A percentile compares a stretch with the other conserved stretches of the same genome.
Evolutionary conservation across 2,797 vertebrate genomes (phyloP).

Genomic region (Pipistrellus pygmaeus): DNA sequence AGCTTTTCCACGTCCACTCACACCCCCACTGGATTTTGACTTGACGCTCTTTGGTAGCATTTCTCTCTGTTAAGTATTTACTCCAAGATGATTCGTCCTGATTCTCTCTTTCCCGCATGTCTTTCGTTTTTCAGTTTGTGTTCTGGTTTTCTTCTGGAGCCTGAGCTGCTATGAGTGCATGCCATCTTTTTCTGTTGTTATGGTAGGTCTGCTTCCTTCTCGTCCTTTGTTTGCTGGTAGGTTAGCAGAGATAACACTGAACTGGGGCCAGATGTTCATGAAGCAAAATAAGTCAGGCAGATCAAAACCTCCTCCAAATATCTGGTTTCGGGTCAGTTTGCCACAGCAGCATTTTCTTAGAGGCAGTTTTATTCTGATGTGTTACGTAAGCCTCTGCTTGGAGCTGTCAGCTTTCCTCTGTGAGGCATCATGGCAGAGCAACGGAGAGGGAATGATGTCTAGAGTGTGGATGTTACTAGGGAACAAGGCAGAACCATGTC

Average conservation of each 20-base stretch:
- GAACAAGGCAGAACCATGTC: background rate
- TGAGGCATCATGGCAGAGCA: background rate
- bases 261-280: slow-evolving; percentile 63
- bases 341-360: slow-evolving; percentile 46
- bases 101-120: slow-evolving; percentile 20
- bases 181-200: slow-evolving; percentile 7
- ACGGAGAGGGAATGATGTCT: too few relatives aligned
- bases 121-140: slow-evolving; percentile 49
- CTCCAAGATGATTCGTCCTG: slow-evolving; percentile 46
- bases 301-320: slow-evolving; percentile 59
- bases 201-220: background rate
- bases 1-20: background rate
- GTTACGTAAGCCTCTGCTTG: slow-evolving; percentile 14
- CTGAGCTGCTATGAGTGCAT: background rate
- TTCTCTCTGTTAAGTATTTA: background rate
- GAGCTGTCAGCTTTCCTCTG: background rate
- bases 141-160: slow-evolving; percentile 60
- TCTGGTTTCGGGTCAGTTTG: slow-evolving; percentile 63
- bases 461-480: background rate
- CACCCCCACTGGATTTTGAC: background rate
- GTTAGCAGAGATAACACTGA: slow-evolving; percentile 15
- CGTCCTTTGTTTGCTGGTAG: background rate
- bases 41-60: background rate
- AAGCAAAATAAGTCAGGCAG: slow-evolving; percentile 75
- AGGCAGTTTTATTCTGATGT: slow-evolving; percentile 41